A percentile compares a stretch with the other conserved stretches of the same genome.
phyloP scores from a whole-genome alignment of 2,113 vertebrate genomes.

The Smithornis capensis region DNA sequence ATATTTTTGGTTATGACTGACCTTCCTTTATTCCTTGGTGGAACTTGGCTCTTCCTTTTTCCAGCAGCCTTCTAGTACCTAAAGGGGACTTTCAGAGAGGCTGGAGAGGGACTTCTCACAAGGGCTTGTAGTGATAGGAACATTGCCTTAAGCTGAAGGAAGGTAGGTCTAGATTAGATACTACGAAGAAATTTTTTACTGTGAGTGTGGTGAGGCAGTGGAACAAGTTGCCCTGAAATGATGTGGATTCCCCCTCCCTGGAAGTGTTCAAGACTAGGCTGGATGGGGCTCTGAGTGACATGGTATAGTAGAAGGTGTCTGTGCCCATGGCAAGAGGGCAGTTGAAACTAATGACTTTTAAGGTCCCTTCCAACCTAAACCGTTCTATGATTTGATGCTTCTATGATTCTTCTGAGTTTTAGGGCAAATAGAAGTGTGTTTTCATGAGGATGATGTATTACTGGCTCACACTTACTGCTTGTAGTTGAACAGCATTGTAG shows the following conservation, averaged over 20 bases:
- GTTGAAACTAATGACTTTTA: background rate
- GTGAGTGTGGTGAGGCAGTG: background rate
- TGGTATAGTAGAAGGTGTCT: background rate
- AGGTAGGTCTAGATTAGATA: background rate
- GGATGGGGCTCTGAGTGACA: background rate
- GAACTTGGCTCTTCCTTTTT: background rate
- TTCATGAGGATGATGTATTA: background rate
- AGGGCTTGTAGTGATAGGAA: background rate
- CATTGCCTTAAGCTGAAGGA: background rate
- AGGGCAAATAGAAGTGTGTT: background rate
- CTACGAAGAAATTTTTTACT: background rate
- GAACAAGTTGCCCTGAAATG: background rate
- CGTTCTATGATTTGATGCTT: background rate
- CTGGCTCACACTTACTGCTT: background rate
- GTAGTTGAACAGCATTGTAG: background rate
- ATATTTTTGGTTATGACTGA: background rate
- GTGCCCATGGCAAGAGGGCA: background rate
- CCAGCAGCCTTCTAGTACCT: background rate
- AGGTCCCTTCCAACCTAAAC: background rate
- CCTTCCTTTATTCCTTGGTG: background rate
- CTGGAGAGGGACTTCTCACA: background rate
- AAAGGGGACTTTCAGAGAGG: background rate
- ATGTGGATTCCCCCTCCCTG: background rate
- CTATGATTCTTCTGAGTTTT: background rate
- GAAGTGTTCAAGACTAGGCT: background rate